Conservation (phyloP, 2,797 vertebrate species). For the Sebastes nivosus region DNA sequence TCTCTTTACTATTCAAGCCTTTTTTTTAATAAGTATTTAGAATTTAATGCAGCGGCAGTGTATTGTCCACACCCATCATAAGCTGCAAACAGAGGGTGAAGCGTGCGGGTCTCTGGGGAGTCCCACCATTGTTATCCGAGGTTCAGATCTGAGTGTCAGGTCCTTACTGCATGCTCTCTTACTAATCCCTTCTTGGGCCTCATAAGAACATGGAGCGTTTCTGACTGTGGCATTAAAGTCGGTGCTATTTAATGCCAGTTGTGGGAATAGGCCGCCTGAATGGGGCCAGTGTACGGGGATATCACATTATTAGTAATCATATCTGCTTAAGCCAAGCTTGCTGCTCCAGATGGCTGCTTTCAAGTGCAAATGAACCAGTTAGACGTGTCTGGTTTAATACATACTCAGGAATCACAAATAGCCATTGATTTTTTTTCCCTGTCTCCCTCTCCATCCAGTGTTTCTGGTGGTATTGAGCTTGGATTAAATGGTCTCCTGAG, state of each 20-base stretch:
- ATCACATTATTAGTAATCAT: slow-evolving; percentile 99
- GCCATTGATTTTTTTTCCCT: slow-evolving; percentile 97
- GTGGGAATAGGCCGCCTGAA: slow-evolving; percentile 96
- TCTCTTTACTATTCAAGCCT: slow-evolving; percentile 63
- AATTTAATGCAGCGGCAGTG: slow-evolving; percentile 70
- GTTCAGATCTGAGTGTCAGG: slow-evolving; percentile 76
- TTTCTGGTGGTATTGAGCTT: slow-evolving; percentile 98
- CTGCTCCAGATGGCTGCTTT: slow-evolving; percentile 99
- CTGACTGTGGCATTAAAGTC: slow-evolving; percentile 82
- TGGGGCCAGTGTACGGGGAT: slow-evolving; percentile 97
- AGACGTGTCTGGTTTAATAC: slow-evolving; percentile 99
- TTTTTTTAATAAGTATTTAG: slow-evolving; percentile 65
- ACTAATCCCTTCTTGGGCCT: slow-evolving; percentile 77
- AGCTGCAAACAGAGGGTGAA: slow-evolving; percentile 69
- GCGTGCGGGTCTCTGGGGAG: slow-evolving; percentile 58
- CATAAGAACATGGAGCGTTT: slow-evolving; percentile 73
- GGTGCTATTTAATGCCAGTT: slow-evolving; percentile 92
- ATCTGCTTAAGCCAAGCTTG: slow-evolving; percentile 99
- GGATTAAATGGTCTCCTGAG: slow-evolving; percentile 99
- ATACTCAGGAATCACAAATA: slow-evolving; percentile 99
- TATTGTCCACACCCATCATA: slow-evolving; percentile 73
- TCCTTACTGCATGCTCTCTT: slow-evolving; percentile 82
- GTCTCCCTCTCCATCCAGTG: slow-evolving; percentile 91
- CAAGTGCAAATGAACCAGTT: slow-evolving; percentile 99
- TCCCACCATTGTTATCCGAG: slow-evolving; percentile 72